Evolutionary conservation across 2,888 invertebrate genomes (phyloP).

Genomic region (Cetonia aurata): DNA sequence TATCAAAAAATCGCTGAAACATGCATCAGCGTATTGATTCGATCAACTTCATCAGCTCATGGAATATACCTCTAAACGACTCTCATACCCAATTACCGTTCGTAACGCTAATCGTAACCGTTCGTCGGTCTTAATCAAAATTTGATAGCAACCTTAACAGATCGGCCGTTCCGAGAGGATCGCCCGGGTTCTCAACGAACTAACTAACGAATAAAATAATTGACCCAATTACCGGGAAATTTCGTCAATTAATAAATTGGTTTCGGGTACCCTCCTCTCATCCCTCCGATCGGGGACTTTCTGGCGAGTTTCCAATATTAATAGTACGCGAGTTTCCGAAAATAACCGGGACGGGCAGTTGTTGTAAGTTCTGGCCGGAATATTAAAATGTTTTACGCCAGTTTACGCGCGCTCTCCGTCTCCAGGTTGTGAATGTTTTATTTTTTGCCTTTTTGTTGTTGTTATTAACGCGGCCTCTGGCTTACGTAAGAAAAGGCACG

Average conservation of each 20-base stretch:
- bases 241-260: constrained; percentile 52
- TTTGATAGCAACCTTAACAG: background rate
- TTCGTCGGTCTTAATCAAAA: constrained; percentile 24
- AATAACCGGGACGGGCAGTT: constrained; percentile 47
- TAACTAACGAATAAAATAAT: constrained; percentile 34
- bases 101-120: background rate
- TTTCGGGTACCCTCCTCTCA: constrained; percentile 45
- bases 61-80: background rate
- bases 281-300: constrained; percentile 23
- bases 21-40: background rate
- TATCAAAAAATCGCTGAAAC: background rate
- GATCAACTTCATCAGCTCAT: background rate
- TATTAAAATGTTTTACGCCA: constrained; percentile 39
- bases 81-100: constrained; percentile 14
- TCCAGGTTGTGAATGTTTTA: constrained; percentile 18
- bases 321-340: constrained; percentile 47
- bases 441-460: constrained; percentile 17
- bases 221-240: constrained; percentile 42
- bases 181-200: background rate
- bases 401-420: constrained; percentile 26
- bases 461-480: background rate
- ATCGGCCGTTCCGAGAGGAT: background rate
- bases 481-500: background rate
- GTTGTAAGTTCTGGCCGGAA: constrained; percentile 26
- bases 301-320: constrained; percentile 48